phyloP scores from a whole-genome alignment of 2,113 vertebrate species.

The Malurus alboscapulatus region DNA sequence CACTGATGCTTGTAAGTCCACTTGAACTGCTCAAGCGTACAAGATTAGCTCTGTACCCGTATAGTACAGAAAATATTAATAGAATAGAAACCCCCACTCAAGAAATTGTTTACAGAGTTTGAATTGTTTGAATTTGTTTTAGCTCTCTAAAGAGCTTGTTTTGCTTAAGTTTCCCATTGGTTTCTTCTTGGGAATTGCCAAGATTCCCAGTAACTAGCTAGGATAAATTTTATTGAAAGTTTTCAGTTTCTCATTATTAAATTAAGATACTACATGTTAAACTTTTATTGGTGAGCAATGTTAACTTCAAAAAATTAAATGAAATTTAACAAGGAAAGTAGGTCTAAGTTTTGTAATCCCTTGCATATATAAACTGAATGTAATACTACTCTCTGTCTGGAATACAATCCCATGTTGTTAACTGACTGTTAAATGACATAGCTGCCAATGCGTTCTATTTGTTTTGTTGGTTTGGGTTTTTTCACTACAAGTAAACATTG shows the following conservation, averaged over 20 bases:
- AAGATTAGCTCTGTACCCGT: not conserved
- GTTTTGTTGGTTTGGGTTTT: not conserved
- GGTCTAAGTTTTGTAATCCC: not conserved
- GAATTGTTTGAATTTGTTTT: not conserved
- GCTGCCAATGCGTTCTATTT: not conserved
- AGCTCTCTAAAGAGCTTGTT: constrained; percentile 40
- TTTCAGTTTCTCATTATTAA: constrained; percentile 57
- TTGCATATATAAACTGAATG: not conserved
- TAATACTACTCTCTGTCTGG: not conserved
- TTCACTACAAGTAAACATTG: not conserved
- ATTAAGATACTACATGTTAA: constrained; percentile 1
- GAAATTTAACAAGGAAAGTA: not conserved
- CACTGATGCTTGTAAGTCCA: not conserved
- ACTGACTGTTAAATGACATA: not conserved
- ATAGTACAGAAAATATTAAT: not conserved
- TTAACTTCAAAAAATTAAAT: not conserved
- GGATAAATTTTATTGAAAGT: constrained; percentile 45
- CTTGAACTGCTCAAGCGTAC: not conserved
- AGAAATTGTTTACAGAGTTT: not conserved
- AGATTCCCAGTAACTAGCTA: not conserved
- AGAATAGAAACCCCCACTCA: not conserved
- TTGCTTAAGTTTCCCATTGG: constrained; percentile 31
- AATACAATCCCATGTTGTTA: not conserved
- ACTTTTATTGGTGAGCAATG: not conserved
- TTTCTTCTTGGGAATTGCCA: constrained; percentile 53